Evolutionary conservation across 2,113 vertebrate species (phyloP).

Genomic region (Uropsilus gracilis): DNA sequence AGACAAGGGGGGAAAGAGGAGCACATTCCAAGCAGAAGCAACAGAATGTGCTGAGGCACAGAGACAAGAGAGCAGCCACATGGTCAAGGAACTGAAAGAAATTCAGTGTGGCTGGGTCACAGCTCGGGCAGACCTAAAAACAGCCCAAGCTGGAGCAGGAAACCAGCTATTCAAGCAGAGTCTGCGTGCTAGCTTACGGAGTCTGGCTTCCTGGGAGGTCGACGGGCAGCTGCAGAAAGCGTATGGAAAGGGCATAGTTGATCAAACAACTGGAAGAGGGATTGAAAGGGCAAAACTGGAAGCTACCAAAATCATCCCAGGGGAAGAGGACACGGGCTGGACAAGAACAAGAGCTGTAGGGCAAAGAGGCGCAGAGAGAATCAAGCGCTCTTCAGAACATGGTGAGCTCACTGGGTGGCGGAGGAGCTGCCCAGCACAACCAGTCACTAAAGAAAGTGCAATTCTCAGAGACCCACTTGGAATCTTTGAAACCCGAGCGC

Average conservation of each 20-base stretch:
- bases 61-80: neutral
- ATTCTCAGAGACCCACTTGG: neutral
- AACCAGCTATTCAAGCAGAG: neutral
- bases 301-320: neutral
- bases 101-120: neutral
- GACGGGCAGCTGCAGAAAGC: constrained; percentile 28
- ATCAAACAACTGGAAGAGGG: constrained; percentile 18
- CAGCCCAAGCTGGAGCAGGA: neutral
- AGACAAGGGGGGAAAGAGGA: neutral
- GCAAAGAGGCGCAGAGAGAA: neutral
- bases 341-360: neutral
- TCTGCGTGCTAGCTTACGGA: neutral
- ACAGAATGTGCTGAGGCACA: neutral
- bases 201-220: neutral
- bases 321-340: neutral
- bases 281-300: constrained; percentile 41
- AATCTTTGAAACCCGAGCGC: constrained; percentile 11
- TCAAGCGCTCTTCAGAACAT: neutral
- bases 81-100: neutral
- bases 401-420: neutral
- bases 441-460: constrained; percentile 9
- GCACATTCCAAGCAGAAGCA: neutral
- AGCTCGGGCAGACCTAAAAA: constrained; percentile 25
- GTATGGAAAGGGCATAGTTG: neutral
- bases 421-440: neutral